These are phyloP conservation scores for Cybosia mesomella DNA, from an alignment of 2,888 invertebrate species.

Conservation along the genomic window DNA sequence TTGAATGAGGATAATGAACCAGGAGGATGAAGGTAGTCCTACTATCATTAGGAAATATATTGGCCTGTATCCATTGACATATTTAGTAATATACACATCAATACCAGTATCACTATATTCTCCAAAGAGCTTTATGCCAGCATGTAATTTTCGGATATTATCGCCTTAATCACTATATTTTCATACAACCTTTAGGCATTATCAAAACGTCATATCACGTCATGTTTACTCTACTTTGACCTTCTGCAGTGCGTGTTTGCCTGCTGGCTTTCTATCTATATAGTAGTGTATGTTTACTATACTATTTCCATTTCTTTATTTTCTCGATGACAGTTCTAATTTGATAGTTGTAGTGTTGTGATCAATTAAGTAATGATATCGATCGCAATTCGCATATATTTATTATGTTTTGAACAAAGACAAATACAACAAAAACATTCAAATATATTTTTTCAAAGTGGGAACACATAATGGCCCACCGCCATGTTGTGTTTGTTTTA, in stretches of 20 bases:
- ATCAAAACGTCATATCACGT: not conserved
- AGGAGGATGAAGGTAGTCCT: not conserved
- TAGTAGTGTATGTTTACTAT: not conserved
- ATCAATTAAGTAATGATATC: too few relatives aligned
- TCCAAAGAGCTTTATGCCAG: not conserved
- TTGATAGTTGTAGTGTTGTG: too few relatives aligned
- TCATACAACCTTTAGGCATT: not conserved
- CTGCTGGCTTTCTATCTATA: not conserved
- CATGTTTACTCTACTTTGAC: constrained; percentile 4
- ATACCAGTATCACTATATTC: not conserved
- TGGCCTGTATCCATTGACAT: too few relatives aligned
- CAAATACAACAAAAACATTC: too few relatives aligned
- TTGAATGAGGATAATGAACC: not conserved
- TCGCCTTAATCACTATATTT: not conserved
- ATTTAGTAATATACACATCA: not conserved
- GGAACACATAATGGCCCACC: too few relatives aligned
- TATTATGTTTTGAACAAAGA: too few relatives aligned
- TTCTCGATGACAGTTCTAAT: too few relatives aligned
- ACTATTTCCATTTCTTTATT: too few relatives aligned
- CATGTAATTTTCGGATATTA: not conserved
- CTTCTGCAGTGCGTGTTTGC: not conserved
- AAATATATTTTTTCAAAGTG: too few relatives aligned
- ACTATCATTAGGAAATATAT: not conserved
- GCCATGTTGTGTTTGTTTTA: too few relatives aligned
- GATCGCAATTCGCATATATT: too few relatives aligned